Evolutionary conservation across 2,888 invertebrate genomes (phyloP), one percentile per base, ranked within the genome.

Genomic region (Xylocampa areola): DNA sequence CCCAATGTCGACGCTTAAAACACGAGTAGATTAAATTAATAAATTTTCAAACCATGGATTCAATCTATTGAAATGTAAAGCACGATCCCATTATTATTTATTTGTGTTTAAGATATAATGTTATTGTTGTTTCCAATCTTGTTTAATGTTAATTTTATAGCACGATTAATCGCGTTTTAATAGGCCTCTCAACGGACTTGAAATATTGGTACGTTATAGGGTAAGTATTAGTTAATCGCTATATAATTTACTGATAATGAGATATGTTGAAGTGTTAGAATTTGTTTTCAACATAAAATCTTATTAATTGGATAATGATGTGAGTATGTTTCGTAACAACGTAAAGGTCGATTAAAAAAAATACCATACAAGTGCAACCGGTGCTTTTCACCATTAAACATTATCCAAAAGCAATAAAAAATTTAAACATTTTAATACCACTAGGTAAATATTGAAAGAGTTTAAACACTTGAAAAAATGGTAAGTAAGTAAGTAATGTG

Each of bases 61-160:
- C 39, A 66, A 44, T 63, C 55, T 11, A 60, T 66, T 73, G 37
- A 66, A 60, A 58, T 52, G 29, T 60, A 37, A 49, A 53, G 51
- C 53, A 62, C 45, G 39, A 55, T 45, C 37, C 40, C 29, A 44
- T 53, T 53, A 65, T 59, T 63, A 52, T 73, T 60, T 60, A 52
- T 37, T 52, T 55, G 51, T 49, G 13, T 45, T 60, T 52, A 39
- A 43, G 35, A 62, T 57, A 33, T 64, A 60, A 62, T 43, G 55
- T 69, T 66, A 57, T 57, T 66, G 36, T 50, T 51, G 48, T 65
- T 69, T 69, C 40, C 48, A 65, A 58, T 65, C 57, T 58, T 50
- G 65, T 62, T 63, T 57, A 53, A 43, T 62, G 64, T 62, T 71
- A 44, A 61, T 64, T 73, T 70, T 67, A 63, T 58, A 21, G 48